phyloP scores from a whole-genome alignment of 2,113 vertebrate species.

The Nesogale talazaci region DNA sequence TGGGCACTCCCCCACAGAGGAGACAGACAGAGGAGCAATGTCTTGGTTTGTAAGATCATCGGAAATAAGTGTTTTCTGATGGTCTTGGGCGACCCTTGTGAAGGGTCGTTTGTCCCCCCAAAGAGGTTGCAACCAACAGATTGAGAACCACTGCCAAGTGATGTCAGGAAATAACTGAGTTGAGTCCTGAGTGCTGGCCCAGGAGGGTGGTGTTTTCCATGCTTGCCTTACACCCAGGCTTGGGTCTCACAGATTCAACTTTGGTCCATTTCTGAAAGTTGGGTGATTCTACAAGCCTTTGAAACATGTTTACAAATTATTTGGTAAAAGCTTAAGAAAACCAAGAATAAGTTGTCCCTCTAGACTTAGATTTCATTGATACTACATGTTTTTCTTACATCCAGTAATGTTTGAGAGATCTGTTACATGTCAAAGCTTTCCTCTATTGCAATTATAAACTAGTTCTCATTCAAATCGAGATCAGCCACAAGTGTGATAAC shows the following conservation, averaged over 20 bases:
- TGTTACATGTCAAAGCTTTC: not conserved
- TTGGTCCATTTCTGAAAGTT: not conserved
- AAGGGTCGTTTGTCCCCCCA: no score
- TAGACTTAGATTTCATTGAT: not conserved
- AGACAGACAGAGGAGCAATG: no score
- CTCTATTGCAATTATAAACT: not conserved
- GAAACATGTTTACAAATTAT: not conserved
- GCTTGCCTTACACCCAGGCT: no score
- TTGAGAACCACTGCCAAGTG: not conserved
- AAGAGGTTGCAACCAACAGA: no score
- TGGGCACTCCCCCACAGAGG: no score
- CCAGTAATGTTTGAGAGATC: not conserved
- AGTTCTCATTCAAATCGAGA: not conserved
- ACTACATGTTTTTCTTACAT: accelerated
- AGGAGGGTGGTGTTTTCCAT: not conserved
- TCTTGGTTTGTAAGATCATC: no score
- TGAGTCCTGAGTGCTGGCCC: not conserved
- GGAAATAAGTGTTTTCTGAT: no score
- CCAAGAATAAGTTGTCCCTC: not conserved
- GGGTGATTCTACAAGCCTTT: not conserved
- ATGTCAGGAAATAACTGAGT: not conserved
- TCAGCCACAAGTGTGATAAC: not conserved
- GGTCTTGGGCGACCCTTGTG: no score
- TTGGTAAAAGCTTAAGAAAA: not conserved
- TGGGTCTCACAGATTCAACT: not conserved